Base-by-base conservation (phyloP, 2,888 invertebrate species). In the Clusia tigrina region DNA sequence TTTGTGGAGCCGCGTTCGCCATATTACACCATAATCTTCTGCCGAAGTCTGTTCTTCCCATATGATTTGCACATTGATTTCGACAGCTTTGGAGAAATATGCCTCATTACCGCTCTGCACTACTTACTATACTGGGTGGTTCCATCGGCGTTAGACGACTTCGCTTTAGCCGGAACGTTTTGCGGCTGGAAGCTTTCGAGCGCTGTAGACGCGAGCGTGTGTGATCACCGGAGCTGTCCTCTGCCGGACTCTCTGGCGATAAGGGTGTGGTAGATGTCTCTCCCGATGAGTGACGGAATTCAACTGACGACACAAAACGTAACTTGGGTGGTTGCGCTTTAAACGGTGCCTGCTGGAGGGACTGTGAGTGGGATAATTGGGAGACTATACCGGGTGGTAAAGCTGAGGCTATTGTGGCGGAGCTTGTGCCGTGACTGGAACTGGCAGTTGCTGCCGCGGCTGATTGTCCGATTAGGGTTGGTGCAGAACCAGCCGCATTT, bases 111-210 rank as follows among this genome's bases (percentile, higher is more conserved):
- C n/a, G n/a, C n/a, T n/a, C n/a, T 6, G 2, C 2, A 20, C 22
- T 37, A 68, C 74, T 76, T 68, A 79, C 76, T 64, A 77, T 77
- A 66, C 72, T 75, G 0, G 78, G 81, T 83, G 91, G 91, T 83
- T 93, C 92, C 48, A 89, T 87, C 69, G 89, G 89, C 62, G 85
- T 89, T 76, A 87, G 89, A 74, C 92, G 87, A 58, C 76, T 78
- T 80, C 93, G 91, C 70, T 93, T 87, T 65, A 94, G 87, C 66
- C 95, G 89, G 85, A 97, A 97, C 0, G 96, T 96, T 84, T 95
- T 96, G 74, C 96, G 89, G 76, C 95, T 96, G 78, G 95, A 96
- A 37, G 95, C 96, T 84, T 95, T 96, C 60, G 95, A 91, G 20
- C 97, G 88, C 79, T 97, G 97, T 62, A 97, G 87, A 2, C 95